A percentile compares a stretch with the other conserved stretches of the same genome.
These are phyloP conservation scores for Limnephilus rhombicus DNA, from an alignment of 2,888 invertebrate genomes.

Conservation along the genomic window DNA sequence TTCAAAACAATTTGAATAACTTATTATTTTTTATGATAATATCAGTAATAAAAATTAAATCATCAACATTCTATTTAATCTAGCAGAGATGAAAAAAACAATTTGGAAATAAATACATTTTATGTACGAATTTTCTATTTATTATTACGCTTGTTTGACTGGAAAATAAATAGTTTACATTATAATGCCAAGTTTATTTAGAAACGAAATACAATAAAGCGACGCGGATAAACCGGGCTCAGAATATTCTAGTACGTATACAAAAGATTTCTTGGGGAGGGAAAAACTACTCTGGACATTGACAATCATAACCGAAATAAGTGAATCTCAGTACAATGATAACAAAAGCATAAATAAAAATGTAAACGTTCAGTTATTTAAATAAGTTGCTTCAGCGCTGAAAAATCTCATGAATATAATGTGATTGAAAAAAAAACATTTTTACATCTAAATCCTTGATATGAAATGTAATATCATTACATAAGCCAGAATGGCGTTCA, in stretches of 20 bases:
- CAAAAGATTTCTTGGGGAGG: neutral
- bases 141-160: neutral
- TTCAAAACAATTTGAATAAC: too few relatives aligned
- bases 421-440: neutral
- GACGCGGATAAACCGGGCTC: neutral
- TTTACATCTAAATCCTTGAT: too few relatives aligned
- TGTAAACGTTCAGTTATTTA: neutral
- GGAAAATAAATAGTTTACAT: neutral
- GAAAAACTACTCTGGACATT: neutral
- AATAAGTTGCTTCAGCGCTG: neutral
- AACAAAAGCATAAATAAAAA: neutral
- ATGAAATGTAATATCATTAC: neutral
- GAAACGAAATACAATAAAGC: slow-evolving; percentile 29
- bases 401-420: neutral
- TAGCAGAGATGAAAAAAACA: neutral
- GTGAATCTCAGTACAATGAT: neutral
- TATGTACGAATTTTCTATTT: neutral
- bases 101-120: neutral
- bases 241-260: neutral
- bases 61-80: too few relatives aligned
- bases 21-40: too few relatives aligned
- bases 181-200: neutral
- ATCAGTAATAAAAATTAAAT: neutral
- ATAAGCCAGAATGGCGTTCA: neutral
- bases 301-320: neutral